phyloP scores from a whole-genome alignment of 2,888 invertebrate species.

The Nemotelus pantherinus region DNA sequence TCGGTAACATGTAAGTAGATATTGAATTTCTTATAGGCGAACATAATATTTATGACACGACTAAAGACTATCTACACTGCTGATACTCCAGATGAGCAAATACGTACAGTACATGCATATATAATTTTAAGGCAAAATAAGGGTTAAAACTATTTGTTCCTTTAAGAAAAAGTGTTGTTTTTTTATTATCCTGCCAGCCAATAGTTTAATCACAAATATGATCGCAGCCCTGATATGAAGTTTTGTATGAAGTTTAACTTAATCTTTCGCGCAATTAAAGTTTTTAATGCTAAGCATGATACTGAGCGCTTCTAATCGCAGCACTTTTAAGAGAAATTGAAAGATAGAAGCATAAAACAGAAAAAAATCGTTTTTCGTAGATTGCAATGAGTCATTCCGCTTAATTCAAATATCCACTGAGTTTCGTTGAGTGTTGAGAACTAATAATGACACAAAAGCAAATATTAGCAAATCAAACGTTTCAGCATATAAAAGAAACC shows the following conservation, averaged over 20 bases:
- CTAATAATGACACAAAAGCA: too few species aligned
- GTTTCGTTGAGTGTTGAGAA: too few species aligned
- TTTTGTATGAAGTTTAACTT: not conserved
- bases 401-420: too few species aligned
- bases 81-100: not conserved
- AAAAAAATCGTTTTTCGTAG: too few species aligned
- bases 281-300: too few species aligned
- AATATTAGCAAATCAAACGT: conserved; percentile 1
- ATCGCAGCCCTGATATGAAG: not conserved
- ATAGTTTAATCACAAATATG: not conserved
- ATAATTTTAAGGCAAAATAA: not conserved
- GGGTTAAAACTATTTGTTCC: conserved; percentile 27
- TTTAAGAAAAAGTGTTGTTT: not conserved
- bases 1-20: conserved; percentile 31
- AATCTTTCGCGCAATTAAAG: not conserved
- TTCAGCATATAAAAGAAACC: not conserved
- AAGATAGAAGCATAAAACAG: too few species aligned
- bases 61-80: conserved; percentile 8
- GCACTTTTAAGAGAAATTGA: too few species aligned
- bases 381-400: too few species aligned
- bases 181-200: not conserved
- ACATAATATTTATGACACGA: conserved; percentile 37
- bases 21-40: conserved; percentile 35
- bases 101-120: conserved; percentile 10
- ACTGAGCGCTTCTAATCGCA: too few species aligned